These are phyloP conservation scores for Prionace glauca DNA, from an alignment of 2,797 vertebrate genomes.

Conservation along the genomic window DNA sequence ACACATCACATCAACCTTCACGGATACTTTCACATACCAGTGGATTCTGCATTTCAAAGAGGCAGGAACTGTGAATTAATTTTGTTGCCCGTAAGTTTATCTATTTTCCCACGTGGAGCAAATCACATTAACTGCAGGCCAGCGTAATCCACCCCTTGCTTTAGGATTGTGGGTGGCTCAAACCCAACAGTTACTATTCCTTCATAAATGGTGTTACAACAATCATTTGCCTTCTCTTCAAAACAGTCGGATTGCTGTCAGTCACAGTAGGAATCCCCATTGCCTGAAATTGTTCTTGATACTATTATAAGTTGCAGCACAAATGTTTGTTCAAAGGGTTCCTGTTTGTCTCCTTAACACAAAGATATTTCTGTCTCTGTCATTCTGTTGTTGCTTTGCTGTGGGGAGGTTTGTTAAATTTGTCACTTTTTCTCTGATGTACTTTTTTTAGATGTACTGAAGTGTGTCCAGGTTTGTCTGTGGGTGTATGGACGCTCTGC, in stretches of 20 bases:
- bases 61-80: neutral
- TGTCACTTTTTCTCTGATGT: neutral
- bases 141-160: neutral
- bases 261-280: neutral
- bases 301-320: neutral
- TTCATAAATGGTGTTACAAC: neutral
- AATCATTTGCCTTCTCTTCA: neutral
- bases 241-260: neutral
- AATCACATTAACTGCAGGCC: neutral
- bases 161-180: neutral
- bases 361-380: neutral
- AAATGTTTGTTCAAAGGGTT: neutral
- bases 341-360: neutral
- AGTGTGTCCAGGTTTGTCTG: neutral
- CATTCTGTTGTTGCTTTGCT: neutral
- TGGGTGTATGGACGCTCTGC: neutral
- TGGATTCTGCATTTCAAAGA: neutral
- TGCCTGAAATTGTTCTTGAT: neutral
- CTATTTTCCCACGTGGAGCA: neutral
- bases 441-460: neutral
- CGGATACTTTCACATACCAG: neutral
- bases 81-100: neutral
- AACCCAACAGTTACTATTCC: neutral
- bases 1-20: no score
- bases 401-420: neutral